phyloP scores from a whole-genome alignment of 1,140 invertebrate genomes.

The Solenopsis invicta region DNA sequence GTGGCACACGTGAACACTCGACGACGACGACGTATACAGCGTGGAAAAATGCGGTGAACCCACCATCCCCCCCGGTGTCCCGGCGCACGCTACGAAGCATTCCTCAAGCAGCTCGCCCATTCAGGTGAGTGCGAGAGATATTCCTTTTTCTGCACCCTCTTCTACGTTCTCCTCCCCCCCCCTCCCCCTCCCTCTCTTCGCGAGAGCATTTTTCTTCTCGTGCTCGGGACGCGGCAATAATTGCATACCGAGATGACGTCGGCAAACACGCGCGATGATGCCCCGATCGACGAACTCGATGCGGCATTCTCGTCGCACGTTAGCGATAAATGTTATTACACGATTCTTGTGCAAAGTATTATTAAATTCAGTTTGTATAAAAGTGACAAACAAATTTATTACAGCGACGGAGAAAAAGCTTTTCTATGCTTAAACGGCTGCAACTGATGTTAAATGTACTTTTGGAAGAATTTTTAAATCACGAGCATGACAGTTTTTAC shows the following conservation, averaged over 20 bases:
- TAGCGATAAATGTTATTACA: conserved; percentile 2
- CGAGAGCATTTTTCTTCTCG: conserved; percentile 49
- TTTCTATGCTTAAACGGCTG: background rate
- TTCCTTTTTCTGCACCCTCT: conserved; percentile 26
- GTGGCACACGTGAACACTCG: conserved; percentile 67
- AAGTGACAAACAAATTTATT: background rate
- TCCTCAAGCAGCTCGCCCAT: conserved; percentile 26
- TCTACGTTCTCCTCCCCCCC: background rate
- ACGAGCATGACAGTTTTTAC: background rate
- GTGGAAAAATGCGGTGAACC: conserved; percentile 70
- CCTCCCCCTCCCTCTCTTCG: background rate
- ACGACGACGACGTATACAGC: conserved; percentile 45
- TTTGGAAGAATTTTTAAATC: conserved; percentile 20
- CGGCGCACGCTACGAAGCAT: conserved; percentile 35
- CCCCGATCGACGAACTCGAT: conserved; percentile 1
- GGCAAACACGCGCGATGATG: background rate
- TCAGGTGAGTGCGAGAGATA: conserved; percentile 65
- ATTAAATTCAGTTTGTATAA: background rate
- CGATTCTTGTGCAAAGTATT: background rate
- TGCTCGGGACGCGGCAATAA: conserved; percentile 36
- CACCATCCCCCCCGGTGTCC: background rate
- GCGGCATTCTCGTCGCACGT: background rate
- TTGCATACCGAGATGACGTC: conserved; percentile 35
- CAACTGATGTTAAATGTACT: background rate
- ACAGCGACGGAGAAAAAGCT: background rate